Evolutionary conservation across 2,797 vertebrate genomes (phyloP).

Genomic region (Sebastes ruberrimus): DNA sequence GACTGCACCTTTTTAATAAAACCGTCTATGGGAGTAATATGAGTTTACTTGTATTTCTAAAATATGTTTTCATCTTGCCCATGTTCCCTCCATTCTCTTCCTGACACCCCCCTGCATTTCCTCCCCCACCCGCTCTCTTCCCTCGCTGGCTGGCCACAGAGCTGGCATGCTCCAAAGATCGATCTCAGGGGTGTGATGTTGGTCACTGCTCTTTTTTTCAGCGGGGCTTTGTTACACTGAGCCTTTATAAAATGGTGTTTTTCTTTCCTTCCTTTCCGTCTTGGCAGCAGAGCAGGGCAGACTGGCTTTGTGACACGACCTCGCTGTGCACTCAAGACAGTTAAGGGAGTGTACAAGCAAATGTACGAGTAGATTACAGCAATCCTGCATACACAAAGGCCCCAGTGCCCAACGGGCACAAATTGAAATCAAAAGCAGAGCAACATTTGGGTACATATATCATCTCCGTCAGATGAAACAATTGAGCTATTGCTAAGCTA

Average conservation of each 20-base stretch:
- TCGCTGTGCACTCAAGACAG: slow-evolving; percentile 40
- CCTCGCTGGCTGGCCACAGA: not conserved
- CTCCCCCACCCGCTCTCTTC: not conserved
- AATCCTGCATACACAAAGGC: slow-evolving; percentile 24
- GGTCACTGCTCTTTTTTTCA: slow-evolving; percentile 6
- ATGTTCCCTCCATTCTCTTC: not conserved
- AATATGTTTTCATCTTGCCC: not conserved
- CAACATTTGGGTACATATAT: not conserved
- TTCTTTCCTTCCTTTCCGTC: not conserved
- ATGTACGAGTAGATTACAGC: slow-evolving; percentile 56
- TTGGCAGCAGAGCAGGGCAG: slow-evolving; percentile 27
- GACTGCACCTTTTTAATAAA: not conserved
- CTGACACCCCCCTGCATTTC: not conserved
- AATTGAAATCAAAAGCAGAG: slow-evolving; percentile 36
- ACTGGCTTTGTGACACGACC: slow-evolving; percentile 40
- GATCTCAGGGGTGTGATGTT: slow-evolving; percentile 5
- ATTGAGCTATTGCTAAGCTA: slow-evolving; percentile 1
- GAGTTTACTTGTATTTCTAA: not conserved
- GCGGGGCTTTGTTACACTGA: not conserved
- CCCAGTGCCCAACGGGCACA: not conserved
- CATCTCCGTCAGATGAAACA: slow-evolving; percentile 17
- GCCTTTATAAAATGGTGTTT: slow-evolving; percentile 12
- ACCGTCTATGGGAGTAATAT: not conserved
- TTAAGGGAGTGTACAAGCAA: slow-evolving; percentile 24
- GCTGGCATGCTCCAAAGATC: slow-evolving; percentile 10